Base-by-base conservation (phyloP, 1,140 invertebrate genomes). In the Carcinoscorpius rotundicauda region DNA sequence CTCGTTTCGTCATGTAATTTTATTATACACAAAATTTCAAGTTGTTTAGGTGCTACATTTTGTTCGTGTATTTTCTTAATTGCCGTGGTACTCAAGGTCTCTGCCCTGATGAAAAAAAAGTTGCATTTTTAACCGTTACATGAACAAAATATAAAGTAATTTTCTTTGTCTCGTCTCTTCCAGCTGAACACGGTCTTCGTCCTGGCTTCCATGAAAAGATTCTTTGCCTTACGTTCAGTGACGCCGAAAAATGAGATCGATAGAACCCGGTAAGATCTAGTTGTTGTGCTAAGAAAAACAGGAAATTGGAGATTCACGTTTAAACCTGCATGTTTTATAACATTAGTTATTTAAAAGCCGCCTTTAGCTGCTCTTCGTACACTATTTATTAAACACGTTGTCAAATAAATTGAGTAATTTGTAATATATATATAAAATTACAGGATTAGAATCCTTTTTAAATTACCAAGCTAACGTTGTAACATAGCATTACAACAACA, bases 181-280 rank as follows among this genome's bases (percentile, higher is more conserved):
- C 74, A 81, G 74, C 73, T 77, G n/a, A 81, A 78, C 63, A 81
- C 77, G 29, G 62, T 74, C 9, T 64, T 78, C 11, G 73, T 78
- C 66, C 70, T 80, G 50, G 57, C 76, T 60, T 73, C 76, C 55
- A 66, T 79, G 60, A 72, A 75, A 60, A 73, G 74, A 49, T 71
- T 76, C 57, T 73, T 73, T 60, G 73, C 72, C 50, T 68, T 70
- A 61, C 73, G 72, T 70, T 71, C 72, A 51, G 66, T 73, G 3
- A 73, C 68, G 4, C 67, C 67, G 53, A 67, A 70, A 51, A 52
- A 29, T 48, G 72, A 72, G 51, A 70, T 73, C 29, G 68, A 69
- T 10, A 65, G 62, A 62, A 71, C 63, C 6, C 64, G 70, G 66
- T 71, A 61, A 60, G n/a, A 59, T 48, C 50, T 29, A 10, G 51